Evolutionary conservation across 2,113 vertebrate genomes (phyloP).

Genomic region (Sula dactylatra): DNA sequence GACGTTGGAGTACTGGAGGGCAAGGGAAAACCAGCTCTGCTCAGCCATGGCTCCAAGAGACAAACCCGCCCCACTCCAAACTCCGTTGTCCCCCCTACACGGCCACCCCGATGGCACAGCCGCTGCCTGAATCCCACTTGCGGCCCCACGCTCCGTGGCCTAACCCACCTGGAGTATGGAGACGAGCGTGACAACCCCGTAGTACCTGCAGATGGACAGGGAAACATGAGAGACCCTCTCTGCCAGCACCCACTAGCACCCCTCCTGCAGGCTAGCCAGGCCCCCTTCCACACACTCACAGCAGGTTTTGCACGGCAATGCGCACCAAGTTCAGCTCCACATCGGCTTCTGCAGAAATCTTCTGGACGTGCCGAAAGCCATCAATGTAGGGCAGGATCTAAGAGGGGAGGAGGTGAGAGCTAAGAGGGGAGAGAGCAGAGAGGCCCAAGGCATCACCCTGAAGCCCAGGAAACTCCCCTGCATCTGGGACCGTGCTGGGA

Average conservation of each 20-base stretch:
- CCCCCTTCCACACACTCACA: slow-evolving; percentile 75
- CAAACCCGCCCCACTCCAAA: fast-evolving
- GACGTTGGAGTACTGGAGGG: slow-evolving; percentile 91
- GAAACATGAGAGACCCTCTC: not conserved
- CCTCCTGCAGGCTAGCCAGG: fast-evolving
- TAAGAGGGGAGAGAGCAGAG: not conserved
- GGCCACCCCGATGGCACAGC: fast-evolving
- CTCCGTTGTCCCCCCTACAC: fast-evolving
- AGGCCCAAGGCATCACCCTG: not conserved
- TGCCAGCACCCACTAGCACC: not conserved
- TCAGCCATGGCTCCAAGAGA: not conserved
- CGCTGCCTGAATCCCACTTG: fast-evolving
- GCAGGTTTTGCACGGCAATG: slow-evolving; percentile 94
- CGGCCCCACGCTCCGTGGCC: fast-evolving
- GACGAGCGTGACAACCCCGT: slow-evolving; percentile 90
- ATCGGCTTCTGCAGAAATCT: slow-evolving; percentile 94
- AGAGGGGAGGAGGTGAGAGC: not conserved
- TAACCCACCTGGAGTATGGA: slow-evolving; percentile 93
- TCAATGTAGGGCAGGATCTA: slow-evolving; percentile 96
- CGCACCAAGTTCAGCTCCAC: slow-evolving; percentile 97
- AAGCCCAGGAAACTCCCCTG: not conserved
- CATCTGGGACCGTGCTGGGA: fast-evolving
- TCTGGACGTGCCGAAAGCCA: slow-evolving; percentile 94
- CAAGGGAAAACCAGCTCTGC: not conserved
- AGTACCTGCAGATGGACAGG: slow-evolving; percentile 81